Percentiles rank a stretch among this genome's conserved stretches.
Conservation (phyloP, 2,797 vertebrate species). For the Linurgus olivaceus region DNA sequence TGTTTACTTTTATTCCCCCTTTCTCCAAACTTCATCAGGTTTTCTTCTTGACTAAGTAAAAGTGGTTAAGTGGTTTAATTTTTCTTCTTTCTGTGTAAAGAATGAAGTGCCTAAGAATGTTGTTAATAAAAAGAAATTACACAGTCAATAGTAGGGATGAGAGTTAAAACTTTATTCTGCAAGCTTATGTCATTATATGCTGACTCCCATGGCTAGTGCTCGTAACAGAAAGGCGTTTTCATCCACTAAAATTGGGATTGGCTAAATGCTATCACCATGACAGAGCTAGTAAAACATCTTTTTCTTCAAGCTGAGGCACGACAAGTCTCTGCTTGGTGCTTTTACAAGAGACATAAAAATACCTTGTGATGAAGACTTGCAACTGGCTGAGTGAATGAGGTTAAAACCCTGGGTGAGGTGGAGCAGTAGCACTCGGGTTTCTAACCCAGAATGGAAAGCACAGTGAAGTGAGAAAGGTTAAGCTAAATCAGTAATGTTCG, state of each 20-base stretch:
- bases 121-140: not conserved
- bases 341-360: conserved; percentile 28
- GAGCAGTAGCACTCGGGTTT: not conserved
- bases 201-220: not conserved
- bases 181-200: not conserved
- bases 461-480: not conserved
- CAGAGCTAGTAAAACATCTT: not conserved
- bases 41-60: not conserved
- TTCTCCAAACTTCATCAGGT: not conserved
- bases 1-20: not conserved
- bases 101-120: not conserved
- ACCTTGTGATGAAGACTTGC: not conserved
- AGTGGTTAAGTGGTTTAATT: not conserved
- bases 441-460: not conserved
- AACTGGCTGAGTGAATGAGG: not conserved
- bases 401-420: not conserved
- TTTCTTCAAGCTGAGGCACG: not conserved
- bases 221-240: not conserved
- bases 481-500: not conserved
- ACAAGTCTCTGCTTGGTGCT: not conserved
- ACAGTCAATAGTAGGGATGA: not conserved
- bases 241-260: conserved; percentile 3
- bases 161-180: not conserved
- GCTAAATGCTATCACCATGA: not conserved
- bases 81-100: not conserved